These are phyloP conservation scores for Drosophila pandora DNA, from an alignment of 1,140 invertebrate species.

Conservation along the genomic window DNA sequence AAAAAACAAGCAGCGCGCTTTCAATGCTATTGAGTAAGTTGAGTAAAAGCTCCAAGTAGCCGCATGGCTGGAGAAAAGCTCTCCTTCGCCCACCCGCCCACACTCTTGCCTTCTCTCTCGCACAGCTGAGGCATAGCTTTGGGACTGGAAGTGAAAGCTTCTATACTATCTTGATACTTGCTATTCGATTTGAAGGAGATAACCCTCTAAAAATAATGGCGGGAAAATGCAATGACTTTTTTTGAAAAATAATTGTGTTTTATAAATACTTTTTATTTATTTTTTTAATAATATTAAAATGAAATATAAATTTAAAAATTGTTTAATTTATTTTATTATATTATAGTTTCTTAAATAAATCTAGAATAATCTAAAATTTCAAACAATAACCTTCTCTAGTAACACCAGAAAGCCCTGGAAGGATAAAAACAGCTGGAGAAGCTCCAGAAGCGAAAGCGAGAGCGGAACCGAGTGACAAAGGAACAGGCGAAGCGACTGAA, in stretches of 20 bases:
- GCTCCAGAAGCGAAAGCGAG: conserved; percentile 16
- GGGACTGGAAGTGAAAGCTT: conserved; percentile 60
- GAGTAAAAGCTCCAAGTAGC: conserved; percentile 57
- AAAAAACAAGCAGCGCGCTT: conserved; percentile 19
- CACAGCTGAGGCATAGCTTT: conserved; percentile 23
- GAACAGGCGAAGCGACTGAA: conserved; percentile 11
- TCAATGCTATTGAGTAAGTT: conserved; percentile 45
- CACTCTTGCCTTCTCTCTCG: background rate
- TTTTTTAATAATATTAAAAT: too few species aligned
- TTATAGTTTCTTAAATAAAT: too few species aligned
- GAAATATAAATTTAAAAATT: too few species aligned
- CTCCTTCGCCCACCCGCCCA: background rate
- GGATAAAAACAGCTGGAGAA: conserved; percentile 55
- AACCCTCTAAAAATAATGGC: background rate
- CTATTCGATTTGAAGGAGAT: background rate
- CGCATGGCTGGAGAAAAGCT: conserved; percentile 45
- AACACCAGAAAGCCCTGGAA: conserved; percentile 13
- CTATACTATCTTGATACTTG: background rate
- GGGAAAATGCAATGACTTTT: background rate
- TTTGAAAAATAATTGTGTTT: too few species aligned
- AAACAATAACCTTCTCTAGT: background rate
- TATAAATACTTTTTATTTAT: too few species aligned
- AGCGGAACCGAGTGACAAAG: conserved; percentile 23
- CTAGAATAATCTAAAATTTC: background rate
- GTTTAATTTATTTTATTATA: too few species aligned